phyloP scores from a whole-genome alignment of 2,888 invertebrate genomes.

The Catonia carolina region DNA sequence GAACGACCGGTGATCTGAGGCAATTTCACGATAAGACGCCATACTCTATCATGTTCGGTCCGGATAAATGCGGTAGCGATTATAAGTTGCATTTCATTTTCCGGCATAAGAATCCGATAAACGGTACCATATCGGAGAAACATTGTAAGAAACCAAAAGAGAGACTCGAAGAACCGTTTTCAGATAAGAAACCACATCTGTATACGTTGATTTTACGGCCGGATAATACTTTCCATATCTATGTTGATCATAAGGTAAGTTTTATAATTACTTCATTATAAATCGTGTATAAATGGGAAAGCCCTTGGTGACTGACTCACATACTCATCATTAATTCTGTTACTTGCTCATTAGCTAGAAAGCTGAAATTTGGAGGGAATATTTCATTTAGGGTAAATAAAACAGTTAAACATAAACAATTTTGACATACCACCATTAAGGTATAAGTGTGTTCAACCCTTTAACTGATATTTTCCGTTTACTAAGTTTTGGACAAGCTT shows the following conservation, averaged over 20 bases:
- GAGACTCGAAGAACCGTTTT: slow-evolving; percentile 76
- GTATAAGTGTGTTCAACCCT: too few relatives aligned
- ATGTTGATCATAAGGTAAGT: slow-evolving; percentile 64
- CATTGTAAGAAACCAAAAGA: slow-evolving; percentile 89
- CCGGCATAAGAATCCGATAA: slow-evolving; percentile 88
- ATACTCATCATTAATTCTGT: too few relatives aligned
- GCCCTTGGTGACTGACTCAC: too few relatives aligned
- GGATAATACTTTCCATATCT: slow-evolving; percentile 73
- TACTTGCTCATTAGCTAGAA: too few relatives aligned
- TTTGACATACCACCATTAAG: too few relatives aligned
- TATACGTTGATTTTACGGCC: slow-evolving; percentile 72
- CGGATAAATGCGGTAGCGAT: slow-evolving; percentile 97
- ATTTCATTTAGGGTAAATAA: neutral
- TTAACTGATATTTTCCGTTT: too few relatives aligned
- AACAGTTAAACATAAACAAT: neutral
- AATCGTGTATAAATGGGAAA: neutral
- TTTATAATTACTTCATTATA: neutral
- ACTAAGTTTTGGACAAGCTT: too few relatives aligned
- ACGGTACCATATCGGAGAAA: slow-evolving; percentile 85
- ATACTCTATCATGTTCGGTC: slow-evolving; percentile 99
- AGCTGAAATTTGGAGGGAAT: too few relatives aligned
- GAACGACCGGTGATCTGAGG: slow-evolving; percentile 58
- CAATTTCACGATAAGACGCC: slow-evolving; percentile 92
- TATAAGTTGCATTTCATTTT: slow-evolving; percentile 89
- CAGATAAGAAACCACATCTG: slow-evolving; percentile 88